Conservation (phyloP, 2,113 vertebrate species). For the Condylura cristata region DNA sequence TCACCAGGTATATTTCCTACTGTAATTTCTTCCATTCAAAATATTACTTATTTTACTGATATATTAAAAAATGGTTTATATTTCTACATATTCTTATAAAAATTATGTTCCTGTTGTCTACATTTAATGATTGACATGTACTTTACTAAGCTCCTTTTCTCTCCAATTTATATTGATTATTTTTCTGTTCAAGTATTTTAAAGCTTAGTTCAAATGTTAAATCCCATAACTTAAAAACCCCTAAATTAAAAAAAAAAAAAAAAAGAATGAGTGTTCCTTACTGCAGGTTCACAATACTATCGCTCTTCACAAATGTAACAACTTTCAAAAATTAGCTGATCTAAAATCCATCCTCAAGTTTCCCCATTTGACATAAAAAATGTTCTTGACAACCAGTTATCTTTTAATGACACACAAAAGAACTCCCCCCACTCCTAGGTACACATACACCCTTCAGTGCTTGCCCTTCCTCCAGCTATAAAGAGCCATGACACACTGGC, state of each 20-base stretch:
- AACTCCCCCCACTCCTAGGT: not conserved
- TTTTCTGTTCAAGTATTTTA: slow-evolving; percentile 13
- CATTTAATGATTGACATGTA: not conserved
- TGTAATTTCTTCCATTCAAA: not conserved
- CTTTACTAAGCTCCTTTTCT: not conserved
- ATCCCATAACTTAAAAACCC: not conserved
- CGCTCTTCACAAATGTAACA: not conserved
- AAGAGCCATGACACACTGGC: not conserved
- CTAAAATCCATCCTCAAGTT: not conserved
- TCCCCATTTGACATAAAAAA: not conserved
- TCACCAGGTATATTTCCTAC: not conserved
- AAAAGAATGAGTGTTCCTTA: not conserved
- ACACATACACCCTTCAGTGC: not conserved
- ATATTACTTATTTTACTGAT: not conserved
- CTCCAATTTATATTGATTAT: not conserved
- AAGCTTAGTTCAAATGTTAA: not conserved
- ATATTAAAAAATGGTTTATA: not conserved
- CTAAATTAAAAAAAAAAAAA: not conserved
- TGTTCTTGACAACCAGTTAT: not conserved
- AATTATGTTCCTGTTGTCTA: not conserved
- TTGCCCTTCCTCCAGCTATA: not conserved
- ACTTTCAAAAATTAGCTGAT: not conserved
- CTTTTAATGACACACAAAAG: not conserved
- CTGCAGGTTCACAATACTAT: not conserved
- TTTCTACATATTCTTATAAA: not conserved